Evolutionary conservation across 2,113 vertebrate species (phyloP).

Genomic region (Chunga burmeisteri): DNA sequence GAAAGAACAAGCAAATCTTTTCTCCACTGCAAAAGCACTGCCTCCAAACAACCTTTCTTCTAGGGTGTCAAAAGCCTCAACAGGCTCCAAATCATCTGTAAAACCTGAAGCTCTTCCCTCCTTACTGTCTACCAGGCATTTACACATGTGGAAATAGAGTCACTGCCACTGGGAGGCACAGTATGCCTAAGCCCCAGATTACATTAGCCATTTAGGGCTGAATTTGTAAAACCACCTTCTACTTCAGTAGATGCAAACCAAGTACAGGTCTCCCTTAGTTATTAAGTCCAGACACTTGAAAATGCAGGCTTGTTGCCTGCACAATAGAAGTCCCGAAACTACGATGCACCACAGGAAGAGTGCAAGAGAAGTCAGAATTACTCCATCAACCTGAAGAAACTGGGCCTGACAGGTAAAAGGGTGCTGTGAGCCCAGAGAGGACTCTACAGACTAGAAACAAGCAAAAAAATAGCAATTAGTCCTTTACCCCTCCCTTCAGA

Average conservation of each 20-base stretch:
- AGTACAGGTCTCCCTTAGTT: not conserved
- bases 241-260: not conserved
- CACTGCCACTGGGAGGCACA: not conserved
- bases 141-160: not conserved
- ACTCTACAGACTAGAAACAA: not conserved
- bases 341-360: not conserved
- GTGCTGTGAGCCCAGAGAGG: not conserved
- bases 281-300: not conserved
- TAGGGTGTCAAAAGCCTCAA: not conserved
- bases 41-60: not conserved
- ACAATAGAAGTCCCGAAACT: not conserved
- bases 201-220: not conserved
- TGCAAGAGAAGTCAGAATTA: not conserved
- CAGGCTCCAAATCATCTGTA: not conserved
- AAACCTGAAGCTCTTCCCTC: not conserved
- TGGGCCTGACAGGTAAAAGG: not conserved
- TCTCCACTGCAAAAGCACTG: not conserved
- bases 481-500: not conserved
- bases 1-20: not conserved
- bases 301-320: not conserved
- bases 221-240: not conserved
- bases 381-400: not conserved
- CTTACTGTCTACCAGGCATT: not conserved
- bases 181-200: not conserved
- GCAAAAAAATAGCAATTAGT: not conserved